A percentile compares a stretch with the other conserved stretches of the same genome.
phyloP scores from a whole-genome alignment of 2,888 invertebrate species.

The Nemapogon koenigi region DNA sequence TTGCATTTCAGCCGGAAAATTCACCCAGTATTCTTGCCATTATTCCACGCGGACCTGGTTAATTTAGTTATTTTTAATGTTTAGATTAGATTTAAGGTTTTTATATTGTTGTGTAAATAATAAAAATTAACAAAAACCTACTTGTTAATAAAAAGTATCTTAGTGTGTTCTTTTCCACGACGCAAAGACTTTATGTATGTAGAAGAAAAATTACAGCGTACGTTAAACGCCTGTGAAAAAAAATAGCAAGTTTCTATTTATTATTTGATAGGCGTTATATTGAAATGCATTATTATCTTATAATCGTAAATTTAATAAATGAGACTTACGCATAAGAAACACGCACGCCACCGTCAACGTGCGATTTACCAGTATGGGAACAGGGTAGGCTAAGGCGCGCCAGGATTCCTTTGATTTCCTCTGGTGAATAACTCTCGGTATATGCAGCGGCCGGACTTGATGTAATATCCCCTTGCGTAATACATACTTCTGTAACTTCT shows the following conservation, averaged over 20 bases:
- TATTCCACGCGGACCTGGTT: not conserved
- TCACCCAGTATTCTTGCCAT: not conserved
- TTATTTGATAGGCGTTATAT: not conserved
- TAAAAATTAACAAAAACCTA: not conserved
- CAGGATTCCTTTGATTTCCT: no score
- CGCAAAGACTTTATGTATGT: no score
- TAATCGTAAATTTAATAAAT: not conserved
- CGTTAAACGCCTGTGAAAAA: not conserved
- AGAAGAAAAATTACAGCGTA: not conserved
- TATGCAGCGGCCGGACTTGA: no score
- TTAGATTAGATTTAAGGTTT: not conserved
- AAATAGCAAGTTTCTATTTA: not conserved
- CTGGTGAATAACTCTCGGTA: no score
- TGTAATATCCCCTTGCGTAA: no score
- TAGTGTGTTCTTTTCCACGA: no score
- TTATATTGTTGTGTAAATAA: not conserved
- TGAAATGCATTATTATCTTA: not conserved
- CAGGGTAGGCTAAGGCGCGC: no score
- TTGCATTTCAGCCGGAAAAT: no score
- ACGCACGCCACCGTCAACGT: no score
- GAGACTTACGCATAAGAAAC: no score
- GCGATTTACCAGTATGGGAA: no score
- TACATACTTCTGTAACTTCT: no score
- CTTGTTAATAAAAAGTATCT: not conserved
- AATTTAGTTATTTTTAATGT: not conserved